Percentiles rank a stretch among this genome's conserved stretches.
These are phyloP conservation scores for Reticulitermes lucifugus DNA, from an alignment of 2,888 invertebrate genomes.

Conservation along the genomic window DNA sequence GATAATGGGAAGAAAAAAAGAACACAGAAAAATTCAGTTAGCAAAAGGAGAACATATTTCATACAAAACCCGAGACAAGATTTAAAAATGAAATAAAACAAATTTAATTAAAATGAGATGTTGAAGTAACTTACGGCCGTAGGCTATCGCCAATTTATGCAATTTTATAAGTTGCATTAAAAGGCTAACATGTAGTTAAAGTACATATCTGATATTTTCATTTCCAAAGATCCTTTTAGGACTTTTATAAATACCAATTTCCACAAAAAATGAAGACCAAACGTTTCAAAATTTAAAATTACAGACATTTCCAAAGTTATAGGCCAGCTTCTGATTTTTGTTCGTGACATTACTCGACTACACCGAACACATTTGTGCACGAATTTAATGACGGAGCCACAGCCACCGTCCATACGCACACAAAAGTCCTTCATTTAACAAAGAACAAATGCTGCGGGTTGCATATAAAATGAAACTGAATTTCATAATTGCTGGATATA, in stretches of 20 bases:
- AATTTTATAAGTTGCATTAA: neutral
- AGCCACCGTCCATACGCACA: neutral
- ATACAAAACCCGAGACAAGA: constrained; percentile 19
- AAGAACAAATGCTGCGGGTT: neutral
- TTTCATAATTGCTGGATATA: neutral
- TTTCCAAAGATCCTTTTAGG: too few relatives aligned
- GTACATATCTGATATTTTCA: too few relatives aligned
- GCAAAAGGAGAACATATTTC: constrained; percentile 26
- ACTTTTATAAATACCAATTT: too few relatives aligned
- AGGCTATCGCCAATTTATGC: neutral
- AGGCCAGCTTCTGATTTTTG: neutral
- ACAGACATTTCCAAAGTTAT: neutral
- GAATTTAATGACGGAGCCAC: neutral
- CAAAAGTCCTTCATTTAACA: neutral
- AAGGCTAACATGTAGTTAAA: too few relatives aligned
- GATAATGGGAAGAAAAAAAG: constrained; percentile 1
- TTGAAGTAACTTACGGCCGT: neutral
- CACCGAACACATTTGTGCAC: neutral
- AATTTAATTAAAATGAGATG: neutral
- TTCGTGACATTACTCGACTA: neutral
- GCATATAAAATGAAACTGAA: neutral
- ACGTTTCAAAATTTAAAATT: too few relatives aligned
- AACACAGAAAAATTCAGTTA: constrained; percentile 30
- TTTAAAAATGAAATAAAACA: neutral
- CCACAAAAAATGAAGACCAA: too few relatives aligned